Conservation (phyloP, 2,888 invertebrate genomes). For the Minunthozetes semirufus region DNA sequence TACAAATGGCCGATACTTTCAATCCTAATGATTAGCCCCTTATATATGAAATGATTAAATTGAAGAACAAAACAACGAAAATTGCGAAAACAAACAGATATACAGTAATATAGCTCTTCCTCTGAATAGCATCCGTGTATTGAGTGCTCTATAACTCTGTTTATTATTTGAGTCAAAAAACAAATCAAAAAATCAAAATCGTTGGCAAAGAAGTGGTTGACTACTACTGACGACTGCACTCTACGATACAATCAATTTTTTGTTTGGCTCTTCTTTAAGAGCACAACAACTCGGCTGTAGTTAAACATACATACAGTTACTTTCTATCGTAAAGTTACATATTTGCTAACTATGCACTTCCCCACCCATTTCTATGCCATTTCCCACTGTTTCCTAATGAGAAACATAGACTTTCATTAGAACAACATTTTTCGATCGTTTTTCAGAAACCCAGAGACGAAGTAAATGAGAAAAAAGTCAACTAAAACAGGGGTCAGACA, state of each 20-base stretch:
- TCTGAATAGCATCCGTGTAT: too few relatives aligned
- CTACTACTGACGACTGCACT: neutral
- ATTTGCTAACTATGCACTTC: neutral
- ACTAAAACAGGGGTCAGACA: neutral
- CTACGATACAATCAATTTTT: neutral
- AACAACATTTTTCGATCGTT: neutral
- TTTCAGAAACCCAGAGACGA: too few relatives aligned
- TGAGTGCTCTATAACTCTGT: too few relatives aligned
- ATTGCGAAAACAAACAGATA: neutral
- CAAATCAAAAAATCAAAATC: too few relatives aligned
- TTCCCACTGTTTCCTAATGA: conserved; percentile 16
- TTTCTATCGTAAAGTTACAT: neutral
- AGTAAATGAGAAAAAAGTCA: neutral
- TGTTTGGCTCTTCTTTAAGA: neutral
- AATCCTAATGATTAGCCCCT: neutral
- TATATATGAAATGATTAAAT: neutral
- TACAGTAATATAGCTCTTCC: neutral
- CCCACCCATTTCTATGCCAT: conserved; percentile 1
- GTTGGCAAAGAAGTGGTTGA: neutral
- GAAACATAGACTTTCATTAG: neutral
- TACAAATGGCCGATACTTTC: neutral
- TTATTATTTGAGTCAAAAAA: too few relatives aligned
- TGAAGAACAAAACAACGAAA: too few relatives aligned
- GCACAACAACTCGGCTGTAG: neutral
- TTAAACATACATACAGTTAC: neutral